Conservation (phyloP, 2,113 vertebrate species). For the Apteryx mantelli region DNA sequence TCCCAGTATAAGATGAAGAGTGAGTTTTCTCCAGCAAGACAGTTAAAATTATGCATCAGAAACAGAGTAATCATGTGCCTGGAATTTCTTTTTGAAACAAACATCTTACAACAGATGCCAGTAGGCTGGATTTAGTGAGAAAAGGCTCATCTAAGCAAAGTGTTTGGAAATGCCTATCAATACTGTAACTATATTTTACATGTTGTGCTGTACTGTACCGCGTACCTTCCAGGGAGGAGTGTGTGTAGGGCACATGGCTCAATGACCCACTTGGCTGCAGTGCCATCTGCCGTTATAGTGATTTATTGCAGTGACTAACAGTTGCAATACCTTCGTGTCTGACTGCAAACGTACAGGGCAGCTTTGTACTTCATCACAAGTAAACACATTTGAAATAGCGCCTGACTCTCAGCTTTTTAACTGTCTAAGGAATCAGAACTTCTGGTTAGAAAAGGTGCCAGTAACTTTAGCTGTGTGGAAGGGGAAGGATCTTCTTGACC, state of each 20-base stretch:
- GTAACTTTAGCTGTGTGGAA: not conserved
- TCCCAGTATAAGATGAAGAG: not conserved
- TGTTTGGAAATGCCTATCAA: not conserved
- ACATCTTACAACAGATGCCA: not conserved
- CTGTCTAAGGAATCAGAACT: not conserved
- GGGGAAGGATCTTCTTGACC: not conserved
- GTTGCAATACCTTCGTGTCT: not conserved
- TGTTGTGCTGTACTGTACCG: not conserved
- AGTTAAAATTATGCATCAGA: not conserved
- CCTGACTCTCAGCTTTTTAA: not conserved
- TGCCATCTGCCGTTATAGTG: conserved; percentile 64
- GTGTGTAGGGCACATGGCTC: rapidly evolving
- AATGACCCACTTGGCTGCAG: not conserved
- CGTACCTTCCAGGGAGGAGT: not conserved
- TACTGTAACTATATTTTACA: not conserved
- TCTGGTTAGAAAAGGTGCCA: not conserved
- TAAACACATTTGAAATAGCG: not conserved
- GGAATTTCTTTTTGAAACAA: not conserved
- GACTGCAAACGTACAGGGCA: not conserved
- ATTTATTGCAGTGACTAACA: not conserved
- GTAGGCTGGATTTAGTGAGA: not conserved
- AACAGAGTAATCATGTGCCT: not conserved
- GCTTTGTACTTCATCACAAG: not conserved
- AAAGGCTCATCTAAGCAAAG: not conserved
- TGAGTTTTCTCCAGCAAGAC: not conserved